Evolutionary conservation across 2,113 vertebrate species (phyloP).

Genomic region (Percopsis transmontana): DNA sequence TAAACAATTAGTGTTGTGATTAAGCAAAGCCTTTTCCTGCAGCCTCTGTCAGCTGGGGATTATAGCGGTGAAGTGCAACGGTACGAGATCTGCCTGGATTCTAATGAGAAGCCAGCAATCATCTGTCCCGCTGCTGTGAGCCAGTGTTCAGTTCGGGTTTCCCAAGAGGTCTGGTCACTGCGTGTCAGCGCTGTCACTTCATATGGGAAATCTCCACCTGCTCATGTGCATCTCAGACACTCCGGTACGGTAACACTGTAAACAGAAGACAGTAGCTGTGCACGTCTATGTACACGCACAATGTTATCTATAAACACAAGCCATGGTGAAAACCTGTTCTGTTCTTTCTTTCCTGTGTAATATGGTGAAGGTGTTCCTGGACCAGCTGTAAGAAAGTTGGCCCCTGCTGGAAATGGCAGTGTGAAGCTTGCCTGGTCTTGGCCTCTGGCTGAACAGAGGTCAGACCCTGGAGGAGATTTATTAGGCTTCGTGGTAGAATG

Average conservation of each 20-base stretch:
- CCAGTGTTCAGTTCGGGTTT: slow-evolving; percentile 44
- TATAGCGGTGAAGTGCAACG: slow-evolving; percentile 53
- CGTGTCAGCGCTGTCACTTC: slow-evolving; percentile 64
- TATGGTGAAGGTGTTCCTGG: slow-evolving; percentile 44
- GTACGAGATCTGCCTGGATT: slow-evolving; percentile 52
- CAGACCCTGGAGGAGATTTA: slow-evolving; percentile 5
- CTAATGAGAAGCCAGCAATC: slow-evolving; percentile 16
- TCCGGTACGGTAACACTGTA: slow-evolving; percentile 59
- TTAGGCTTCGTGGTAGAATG: slow-evolving; percentile 68
- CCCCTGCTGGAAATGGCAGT: slow-evolving; percentile 30
- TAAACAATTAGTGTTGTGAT: background rate
- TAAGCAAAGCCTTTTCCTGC: background rate
- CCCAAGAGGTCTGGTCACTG: slow-evolving; percentile 38
- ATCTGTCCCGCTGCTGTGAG: slow-evolving; percentile 34
- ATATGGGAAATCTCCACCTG: slow-evolving; percentile 67
- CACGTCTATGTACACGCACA: no score
- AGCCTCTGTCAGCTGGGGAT: slow-evolving; percentile 61
- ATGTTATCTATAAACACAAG: background rate
- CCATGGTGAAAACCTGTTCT: background rate
- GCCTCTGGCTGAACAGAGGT: background rate
- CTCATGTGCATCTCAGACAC: slow-evolving; percentile 54
- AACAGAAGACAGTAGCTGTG: background rate
- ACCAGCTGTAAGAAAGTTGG: slow-evolving; percentile 31
- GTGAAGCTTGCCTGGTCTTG: slow-evolving; percentile 59
- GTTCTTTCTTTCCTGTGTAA: background rate